phyloP scores from a whole-genome alignment of 2,888 invertebrate genomes.

The Zele albiditarsus region DNA sequence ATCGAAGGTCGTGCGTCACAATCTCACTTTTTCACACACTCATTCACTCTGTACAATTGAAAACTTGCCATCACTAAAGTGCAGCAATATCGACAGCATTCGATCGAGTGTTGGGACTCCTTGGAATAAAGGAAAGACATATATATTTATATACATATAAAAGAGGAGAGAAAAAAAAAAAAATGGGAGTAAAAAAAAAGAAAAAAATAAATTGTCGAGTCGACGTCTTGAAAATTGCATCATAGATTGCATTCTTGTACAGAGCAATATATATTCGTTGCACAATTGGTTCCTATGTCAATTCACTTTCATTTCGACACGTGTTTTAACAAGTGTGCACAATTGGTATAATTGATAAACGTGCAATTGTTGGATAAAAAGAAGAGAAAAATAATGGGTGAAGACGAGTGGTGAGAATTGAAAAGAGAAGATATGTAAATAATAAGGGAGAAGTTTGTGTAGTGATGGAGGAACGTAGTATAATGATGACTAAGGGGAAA shows the following conservation, averaged over 20 bases:
- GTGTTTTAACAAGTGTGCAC: background rate
- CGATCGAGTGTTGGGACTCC: background rate
- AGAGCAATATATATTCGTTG: slow-evolving; percentile 2
- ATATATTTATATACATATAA: background rate
- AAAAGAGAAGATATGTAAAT: background rate
- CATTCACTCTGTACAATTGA: background rate
- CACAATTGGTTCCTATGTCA: slow-evolving; percentile 17
- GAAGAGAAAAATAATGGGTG: background rate
- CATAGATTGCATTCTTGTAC: slow-evolving; percentile 8
- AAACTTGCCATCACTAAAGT: background rate
- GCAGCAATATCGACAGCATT: background rate
- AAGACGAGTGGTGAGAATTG: background rate
- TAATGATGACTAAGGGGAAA: background rate
- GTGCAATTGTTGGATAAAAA: background rate
- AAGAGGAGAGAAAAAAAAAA: background rate
- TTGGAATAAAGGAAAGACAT: background rate
- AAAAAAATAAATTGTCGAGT: background rate
- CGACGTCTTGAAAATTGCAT: slow-evolving; percentile 11
- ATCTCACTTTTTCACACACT: background rate
- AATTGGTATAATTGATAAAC: background rate
- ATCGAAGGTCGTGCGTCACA: slow-evolving; percentile 29
- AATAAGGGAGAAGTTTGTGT: background rate
- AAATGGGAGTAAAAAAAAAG: background rate
- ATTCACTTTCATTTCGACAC: background rate
- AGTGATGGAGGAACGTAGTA: background rate